Evolutionary conservation across 2,888 invertebrate species (phyloP).

Genomic region (Drosophila falleni): DNA sequence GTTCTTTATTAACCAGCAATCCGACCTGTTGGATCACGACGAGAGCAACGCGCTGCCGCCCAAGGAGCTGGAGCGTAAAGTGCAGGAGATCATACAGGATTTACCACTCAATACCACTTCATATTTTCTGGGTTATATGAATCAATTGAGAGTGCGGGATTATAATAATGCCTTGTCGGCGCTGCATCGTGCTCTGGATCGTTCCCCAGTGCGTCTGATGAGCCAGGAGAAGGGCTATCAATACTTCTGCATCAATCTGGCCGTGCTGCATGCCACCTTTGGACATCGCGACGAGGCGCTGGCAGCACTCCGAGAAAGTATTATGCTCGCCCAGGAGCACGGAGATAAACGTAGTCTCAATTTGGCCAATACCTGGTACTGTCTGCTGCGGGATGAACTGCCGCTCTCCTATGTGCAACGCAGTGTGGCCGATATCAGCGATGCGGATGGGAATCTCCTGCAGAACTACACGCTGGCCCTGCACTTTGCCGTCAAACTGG

Average conservation of each 20-base stretch:
- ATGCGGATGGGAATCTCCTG: conserved; percentile 88
- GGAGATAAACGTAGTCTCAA: conserved; percentile 94
- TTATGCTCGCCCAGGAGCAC: conserved; percentile 94
- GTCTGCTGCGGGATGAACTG: conserved; percentile 86
- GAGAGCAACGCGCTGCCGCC: conserved; percentile 92
- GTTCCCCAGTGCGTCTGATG: conserved; percentile 90
- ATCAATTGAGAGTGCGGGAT: conserved; percentile 94
- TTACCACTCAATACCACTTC: conserved; percentile 84
- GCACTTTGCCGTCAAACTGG: conserved; percentile 92
- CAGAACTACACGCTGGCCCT: conserved; percentile 91
- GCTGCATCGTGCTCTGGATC: conserved; percentile 89
- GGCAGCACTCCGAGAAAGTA: conserved; percentile 93
- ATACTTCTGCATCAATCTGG: conserved; percentile 96
- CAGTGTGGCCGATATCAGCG: conserved; percentile 74
- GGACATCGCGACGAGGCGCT: conserved; percentile 90
- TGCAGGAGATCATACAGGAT: conserved; percentile 84
- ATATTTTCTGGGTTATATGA: conserved; percentile 95
- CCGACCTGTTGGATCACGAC: conserved; percentile 92
- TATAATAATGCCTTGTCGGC: conserved; percentile 87
- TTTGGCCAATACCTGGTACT: conserved; percentile 93
- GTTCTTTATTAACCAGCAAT: conserved; percentile 94
- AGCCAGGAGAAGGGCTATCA: conserved; percentile 92
- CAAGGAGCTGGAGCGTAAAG: conserved; percentile 89
- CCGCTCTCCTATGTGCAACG: conserved; percentile 80
- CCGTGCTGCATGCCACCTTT: conserved; percentile 94